These are phyloP conservation scores for Ceratina calcarata DNA, from an alignment of 1,140 invertebrate species.

Conservation along the genomic window DNA sequence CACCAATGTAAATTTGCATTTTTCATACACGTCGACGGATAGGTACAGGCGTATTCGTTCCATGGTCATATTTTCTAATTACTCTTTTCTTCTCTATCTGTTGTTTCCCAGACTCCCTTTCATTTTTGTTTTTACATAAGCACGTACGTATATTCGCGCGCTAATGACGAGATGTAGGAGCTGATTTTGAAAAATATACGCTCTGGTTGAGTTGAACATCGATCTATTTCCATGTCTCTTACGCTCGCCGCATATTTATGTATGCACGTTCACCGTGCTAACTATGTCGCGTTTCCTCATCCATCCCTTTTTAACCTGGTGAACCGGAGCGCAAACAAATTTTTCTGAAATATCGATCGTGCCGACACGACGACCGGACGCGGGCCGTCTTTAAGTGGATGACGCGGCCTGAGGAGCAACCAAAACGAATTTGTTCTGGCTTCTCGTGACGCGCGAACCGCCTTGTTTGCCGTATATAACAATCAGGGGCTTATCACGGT, in stretches of 20 bases:
- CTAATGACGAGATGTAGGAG: slow-evolving; percentile 9
- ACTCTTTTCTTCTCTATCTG: neutral
- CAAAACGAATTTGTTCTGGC: slow-evolving; percentile 41
- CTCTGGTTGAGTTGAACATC: neutral
- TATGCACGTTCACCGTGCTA: neutral
- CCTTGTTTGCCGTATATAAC: slow-evolving; percentile 41
- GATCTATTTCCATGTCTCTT: slow-evolving; percentile 11
- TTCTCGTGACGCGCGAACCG: neutral
- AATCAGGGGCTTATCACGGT: slow-evolving; percentile 60
- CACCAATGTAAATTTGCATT: slow-evolving; percentile 15
- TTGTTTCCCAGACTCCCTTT: too few relatives aligned
- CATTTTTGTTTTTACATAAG: neutral
- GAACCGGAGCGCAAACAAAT: slow-evolving; percentile 10
- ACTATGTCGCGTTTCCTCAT: neutral
- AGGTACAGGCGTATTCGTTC: neutral
- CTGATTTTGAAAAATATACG: slow-evolving; percentile 20
- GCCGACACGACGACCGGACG: neutral
- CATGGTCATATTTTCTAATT: slow-evolving; percentile 10
- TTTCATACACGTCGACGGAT: neutral
- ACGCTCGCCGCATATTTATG: neutral
- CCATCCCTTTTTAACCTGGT: neutral
- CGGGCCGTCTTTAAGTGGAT: slow-evolving; percentile 21
- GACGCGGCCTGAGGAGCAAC: slow-evolving; percentile 17
- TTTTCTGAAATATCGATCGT: slow-evolving; percentile 6
- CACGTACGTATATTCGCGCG: too few relatives aligned